Percentiles rank a stretch among this genome's conserved stretches.
These are phyloP conservation scores for Tholera decimalis DNA, from an alignment of 2,888 invertebrate genomes.

Conservation along the genomic window DNA sequence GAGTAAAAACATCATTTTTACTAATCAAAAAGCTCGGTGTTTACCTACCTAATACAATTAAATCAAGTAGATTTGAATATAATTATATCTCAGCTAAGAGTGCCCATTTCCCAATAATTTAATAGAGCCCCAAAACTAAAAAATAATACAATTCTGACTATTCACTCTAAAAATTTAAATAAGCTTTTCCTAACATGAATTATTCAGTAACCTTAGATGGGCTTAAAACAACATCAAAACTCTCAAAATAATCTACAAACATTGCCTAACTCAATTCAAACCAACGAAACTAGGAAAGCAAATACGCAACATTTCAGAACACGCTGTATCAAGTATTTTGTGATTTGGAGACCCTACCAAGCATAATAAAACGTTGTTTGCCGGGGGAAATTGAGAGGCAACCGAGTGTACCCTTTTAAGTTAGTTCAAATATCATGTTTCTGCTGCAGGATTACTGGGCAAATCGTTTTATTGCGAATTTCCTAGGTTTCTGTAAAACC, in stretches of 20 bases:
- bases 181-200: constrained; percentile 2
- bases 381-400: constrained; percentile 60
- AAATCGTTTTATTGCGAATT: neutral
- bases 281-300: constrained; percentile 19
- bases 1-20: too few relatives aligned
- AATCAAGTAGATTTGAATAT: too few relatives aligned
- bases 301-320: constrained; percentile 34
- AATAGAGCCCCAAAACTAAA: too few relatives aligned
- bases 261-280: constrained; percentile 24
- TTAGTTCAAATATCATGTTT: constrained; percentile 64
- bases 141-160: neutral
- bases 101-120: too few relatives aligned
- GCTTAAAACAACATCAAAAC: constrained; percentile 13
- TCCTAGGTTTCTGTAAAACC: neutral
- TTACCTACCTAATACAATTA: too few relatives aligned
- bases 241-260: constrained; percentile 24
- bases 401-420: constrained; percentile 58
- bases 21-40: too few relatives aligned
- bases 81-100: too few relatives aligned
- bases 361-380: constrained; percentile 62
- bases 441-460: neutral
- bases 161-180: neutral
- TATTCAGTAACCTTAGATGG: neutral
- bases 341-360: constrained; percentile 52
- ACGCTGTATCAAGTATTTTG: constrained; percentile 26